Evolutionary conservation across 2,113 vertebrate species (phyloP), one percentile per base, ranked within the genome.

Genomic region (Catharus fuscescens): DNA sequence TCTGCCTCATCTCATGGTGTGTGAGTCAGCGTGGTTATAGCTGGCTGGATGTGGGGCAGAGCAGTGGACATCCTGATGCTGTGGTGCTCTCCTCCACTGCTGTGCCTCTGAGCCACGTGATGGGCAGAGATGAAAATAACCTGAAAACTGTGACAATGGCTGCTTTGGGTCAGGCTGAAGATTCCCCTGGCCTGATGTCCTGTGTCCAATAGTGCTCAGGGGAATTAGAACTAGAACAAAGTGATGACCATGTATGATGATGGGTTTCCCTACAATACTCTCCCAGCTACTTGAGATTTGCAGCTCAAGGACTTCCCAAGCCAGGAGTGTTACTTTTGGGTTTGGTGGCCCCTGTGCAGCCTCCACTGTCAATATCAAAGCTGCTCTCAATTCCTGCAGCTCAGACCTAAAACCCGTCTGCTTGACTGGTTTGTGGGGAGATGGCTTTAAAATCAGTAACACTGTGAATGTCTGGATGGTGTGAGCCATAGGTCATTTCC

Each of bases 161-260:
- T 87, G 65, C 52, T 79, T 54, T 74, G 42, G 19, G 44, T 81
- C 3, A 2, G 32, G 14, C 29, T 2, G 4, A 44, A 31, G 48
- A 48, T 64, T 12, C 8, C 15, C 9, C 7, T 42, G 20, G 26
- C 26, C 47, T 86, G 40, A n/a, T 56, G 45, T 53, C 50, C 34
- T 66, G 24, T 78, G 48, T 54, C 16, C 65, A 62, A 36, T n/a
- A 44, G 57, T 16, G 54, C 26, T 44, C 45, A 65, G 18, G 45
- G 40, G 12, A 61, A 65, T 60, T 69, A 79, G 52, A 79, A 13
- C 78, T 29, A 26, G 45, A 32, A 5, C 28, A 57, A 40, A 14
- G 16, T 18, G 24, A 23, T 80, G 54, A 25, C 71, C 45, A 17
- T 1, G 0, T n/a, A 29, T 0, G 0, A 8, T 52, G 17, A 9